A percentile compares a stretch with the other conserved stretches of the same genome.
Evolutionary conservation across 2,797 vertebrate genomes (phyloP).

Genomic region (Tapirus indicus): DNA sequence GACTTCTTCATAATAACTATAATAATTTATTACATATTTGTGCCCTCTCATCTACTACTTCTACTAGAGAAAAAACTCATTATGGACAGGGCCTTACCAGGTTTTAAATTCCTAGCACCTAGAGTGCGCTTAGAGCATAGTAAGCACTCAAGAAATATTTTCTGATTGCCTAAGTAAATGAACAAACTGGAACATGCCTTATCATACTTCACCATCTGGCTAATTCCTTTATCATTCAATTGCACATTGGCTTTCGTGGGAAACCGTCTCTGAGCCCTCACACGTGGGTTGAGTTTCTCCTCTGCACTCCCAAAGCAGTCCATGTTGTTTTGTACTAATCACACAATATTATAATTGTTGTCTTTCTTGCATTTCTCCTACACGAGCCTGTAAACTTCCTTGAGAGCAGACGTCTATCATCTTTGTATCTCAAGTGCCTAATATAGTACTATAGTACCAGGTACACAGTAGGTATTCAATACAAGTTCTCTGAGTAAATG

Average conservation of each 20-base stretch:
- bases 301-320: background rate
- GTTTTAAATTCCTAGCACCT: background rate
- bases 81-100: background rate
- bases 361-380: background rate
- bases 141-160: background rate
- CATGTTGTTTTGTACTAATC: background rate
- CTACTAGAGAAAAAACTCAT: background rate
- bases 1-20: background rate
- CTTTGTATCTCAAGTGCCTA: background rate
- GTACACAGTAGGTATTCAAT: background rate
- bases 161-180: background rate
- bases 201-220: background rate
- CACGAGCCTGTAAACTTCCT: background rate
- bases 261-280: background rate
- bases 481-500: constrained; percentile 31
- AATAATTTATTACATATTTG: background rate
- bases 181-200: background rate
- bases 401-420: background rate
- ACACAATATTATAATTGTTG: background rate
- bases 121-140: background rate
- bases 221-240: constrained; percentile 3
- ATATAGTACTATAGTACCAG: background rate
- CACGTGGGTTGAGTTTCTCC: background rate
- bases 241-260: background rate
- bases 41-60: background rate